These are phyloP conservation scores for Aphelinus certus DNA, from an alignment of 1,140 invertebrate species.

Conservation along the genomic window DNA sequence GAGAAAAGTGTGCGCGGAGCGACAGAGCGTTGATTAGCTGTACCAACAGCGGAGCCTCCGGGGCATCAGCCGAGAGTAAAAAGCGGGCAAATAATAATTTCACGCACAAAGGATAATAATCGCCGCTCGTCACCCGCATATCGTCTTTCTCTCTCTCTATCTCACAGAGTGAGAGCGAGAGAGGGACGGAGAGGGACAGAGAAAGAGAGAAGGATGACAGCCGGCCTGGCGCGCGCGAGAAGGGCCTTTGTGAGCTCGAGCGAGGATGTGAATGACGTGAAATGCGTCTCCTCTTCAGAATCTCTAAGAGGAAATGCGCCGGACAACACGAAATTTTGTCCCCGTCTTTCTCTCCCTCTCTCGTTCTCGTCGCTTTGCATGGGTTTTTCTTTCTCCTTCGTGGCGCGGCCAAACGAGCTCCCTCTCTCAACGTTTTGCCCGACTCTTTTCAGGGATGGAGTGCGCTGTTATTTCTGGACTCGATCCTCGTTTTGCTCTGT, in stretches of 20 bases:
- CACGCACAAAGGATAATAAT: slow-evolving; percentile 13
- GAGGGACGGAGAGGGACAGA: no score
- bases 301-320: slow-evolving; percentile 3
- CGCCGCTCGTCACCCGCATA: background rate
- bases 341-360: background rate
- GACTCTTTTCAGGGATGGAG: no score
- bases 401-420: no score
- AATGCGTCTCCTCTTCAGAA: background rate
- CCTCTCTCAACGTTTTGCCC: no score
- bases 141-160: background rate
- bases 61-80: background rate
- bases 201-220: no score
- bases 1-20: no score
- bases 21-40: background rate
- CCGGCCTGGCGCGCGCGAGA: background rate
- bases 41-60: background rate
- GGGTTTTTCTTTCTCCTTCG: no score
- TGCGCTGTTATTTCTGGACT: no score
- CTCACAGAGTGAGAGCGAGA: no score
- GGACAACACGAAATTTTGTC: background rate
- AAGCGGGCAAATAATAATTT: slow-evolving; percentile 24
- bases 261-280: background rate
- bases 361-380: no score
- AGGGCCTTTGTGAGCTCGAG: background rate
- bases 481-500: no score